phyloP scores from a whole-genome alignment of 1,140 invertebrate genomes.

The Hesperophylax magnus region DNA sequence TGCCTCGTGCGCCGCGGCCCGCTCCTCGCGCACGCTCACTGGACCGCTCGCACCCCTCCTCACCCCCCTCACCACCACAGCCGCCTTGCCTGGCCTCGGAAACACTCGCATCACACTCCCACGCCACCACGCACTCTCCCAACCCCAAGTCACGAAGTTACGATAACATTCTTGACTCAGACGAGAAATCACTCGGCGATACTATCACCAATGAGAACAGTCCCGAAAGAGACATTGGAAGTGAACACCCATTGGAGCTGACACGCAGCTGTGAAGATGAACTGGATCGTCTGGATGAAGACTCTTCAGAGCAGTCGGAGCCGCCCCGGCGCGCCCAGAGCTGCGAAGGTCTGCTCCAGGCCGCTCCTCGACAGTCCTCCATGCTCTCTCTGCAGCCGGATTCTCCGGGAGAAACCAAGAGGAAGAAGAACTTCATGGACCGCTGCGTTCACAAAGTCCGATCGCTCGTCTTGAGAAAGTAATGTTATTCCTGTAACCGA shows the following conservation, averaged over 20 bases:
- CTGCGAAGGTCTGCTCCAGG: conserved; percentile 66
- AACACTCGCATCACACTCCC: neutral
- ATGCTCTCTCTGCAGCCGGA: conserved; percentile 64
- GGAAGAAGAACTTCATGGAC: conserved; percentile 83
- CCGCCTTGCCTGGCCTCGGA: conserved; percentile 49
- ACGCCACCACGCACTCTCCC: conserved; percentile 57
- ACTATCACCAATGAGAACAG: conserved; percentile 59
- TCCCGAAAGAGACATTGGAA: conserved; percentile 59
- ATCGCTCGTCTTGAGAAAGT: conserved; percentile 69
- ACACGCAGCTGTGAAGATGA: conserved; percentile 64
- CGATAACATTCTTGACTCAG: conserved; percentile 74
- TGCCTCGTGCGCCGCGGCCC: conserved; percentile 59
- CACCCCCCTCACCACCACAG: conserved; percentile 48
- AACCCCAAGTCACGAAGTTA: conserved; percentile 75
- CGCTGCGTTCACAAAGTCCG: conserved; percentile 83
- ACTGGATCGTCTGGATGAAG: conserved; percentile 60
- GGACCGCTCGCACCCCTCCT: conserved; percentile 60
- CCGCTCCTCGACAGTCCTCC: conserved; percentile 61
- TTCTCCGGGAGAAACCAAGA: conserved; percentile 69
- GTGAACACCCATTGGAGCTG: conserved; percentile 43
- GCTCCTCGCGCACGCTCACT: conserved; percentile 50
- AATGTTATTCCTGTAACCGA: conserved; percentile 63
- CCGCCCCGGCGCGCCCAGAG: conserved; percentile 63
- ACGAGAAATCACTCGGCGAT: conserved; percentile 55
- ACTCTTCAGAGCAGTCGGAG: conserved; percentile 59